Percentiles rank a stretch among this genome's conserved stretches.
Conservation (phyloP, 2,888 invertebrate genomes). For the Archaeoteleia sp. region DNA sequence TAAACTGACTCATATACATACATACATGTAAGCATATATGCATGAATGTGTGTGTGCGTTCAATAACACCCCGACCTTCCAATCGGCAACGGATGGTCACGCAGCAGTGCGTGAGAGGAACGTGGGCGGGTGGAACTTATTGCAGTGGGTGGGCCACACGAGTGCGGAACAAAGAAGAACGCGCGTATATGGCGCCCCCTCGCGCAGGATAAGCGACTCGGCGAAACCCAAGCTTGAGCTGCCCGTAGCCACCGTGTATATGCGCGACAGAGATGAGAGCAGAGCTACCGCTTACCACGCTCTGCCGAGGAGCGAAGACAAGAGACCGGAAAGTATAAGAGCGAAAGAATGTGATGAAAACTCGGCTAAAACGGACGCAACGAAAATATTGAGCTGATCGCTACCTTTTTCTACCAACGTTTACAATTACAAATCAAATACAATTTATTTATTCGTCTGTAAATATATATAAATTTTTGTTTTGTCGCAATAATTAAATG, state of each 20-base stretch:
- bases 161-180: constrained; percentile 49
- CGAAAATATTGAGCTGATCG: too few species aligned
- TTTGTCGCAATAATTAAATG: too few species aligned
- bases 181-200: constrained; percentile 21
- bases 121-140: constrained; percentile 68
- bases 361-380: too few species aligned
- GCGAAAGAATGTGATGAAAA: not conserved
- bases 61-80: constrained; percentile 60
- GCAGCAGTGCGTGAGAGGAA: constrained; percentile 62
- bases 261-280: constrained; percentile 13
- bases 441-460: too few species aligned
- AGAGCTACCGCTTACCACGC: constrained; percentile 4
- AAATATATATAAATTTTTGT: too few species aligned
- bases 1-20: too few species aligned
- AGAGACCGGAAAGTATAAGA: constrained; percentile 5
- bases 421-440: too few species aligned
- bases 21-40: not conserved
- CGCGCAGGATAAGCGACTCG: constrained; percentile 27
- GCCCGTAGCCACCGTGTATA: constrained; percentile 12
- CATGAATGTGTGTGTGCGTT: constrained; percentile 42
- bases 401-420: too few species aligned
- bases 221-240: constrained; percentile 2
- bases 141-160: constrained; percentile 60
- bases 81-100: constrained; percentile 66
- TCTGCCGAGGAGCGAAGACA: not conserved